A percentile compares a stretch with the other conserved stretches of the same genome.
Evolutionary conservation across 2,113 vertebrate species (phyloP).

Genomic region (Phrynosoma blainvillii): DNA sequence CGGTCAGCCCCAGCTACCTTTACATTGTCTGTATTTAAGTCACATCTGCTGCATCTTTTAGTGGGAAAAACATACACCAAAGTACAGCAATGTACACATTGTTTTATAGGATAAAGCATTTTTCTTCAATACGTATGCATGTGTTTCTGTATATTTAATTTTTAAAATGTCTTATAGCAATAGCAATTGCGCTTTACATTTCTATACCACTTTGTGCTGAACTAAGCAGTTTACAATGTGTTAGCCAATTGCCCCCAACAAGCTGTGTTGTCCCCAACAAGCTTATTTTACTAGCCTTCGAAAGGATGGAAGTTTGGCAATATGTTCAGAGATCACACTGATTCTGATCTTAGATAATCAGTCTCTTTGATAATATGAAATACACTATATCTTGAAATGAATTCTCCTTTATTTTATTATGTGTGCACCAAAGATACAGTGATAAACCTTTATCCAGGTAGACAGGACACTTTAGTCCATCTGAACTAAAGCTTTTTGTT

Average conservation of each 20-base stretch:
- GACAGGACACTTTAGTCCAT: no score
- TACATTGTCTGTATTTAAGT: not conserved
- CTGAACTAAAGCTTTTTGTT: no score
- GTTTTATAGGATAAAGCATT: not conserved
- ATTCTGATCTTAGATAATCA: not conserved
- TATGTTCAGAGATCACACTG: not conserved
- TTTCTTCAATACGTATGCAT: not conserved
- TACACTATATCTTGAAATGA: not conserved
- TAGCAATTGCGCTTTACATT: no score
- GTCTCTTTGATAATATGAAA: not conserved
- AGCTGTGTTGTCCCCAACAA: no score
- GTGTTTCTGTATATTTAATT: not conserved
- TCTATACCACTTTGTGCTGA: no score
- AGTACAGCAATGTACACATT: not conserved
- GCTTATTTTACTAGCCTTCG: no score
- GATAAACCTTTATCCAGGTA: no score
- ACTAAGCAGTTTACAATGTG: no score
- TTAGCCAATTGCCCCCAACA: no score
- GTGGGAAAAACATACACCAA: slow-evolving; percentile 33
- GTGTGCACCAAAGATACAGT: not conserved
- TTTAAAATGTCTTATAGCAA: not conserved
- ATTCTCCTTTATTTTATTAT: not conserved
- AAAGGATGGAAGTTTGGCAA: not conserved
- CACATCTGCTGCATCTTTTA: slow-evolving; percentile 6
- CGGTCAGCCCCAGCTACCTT: no score